phyloP scores from a whole-genome alignment of 2,797 vertebrate genomes.

The Sternotherus odoratus region DNA sequence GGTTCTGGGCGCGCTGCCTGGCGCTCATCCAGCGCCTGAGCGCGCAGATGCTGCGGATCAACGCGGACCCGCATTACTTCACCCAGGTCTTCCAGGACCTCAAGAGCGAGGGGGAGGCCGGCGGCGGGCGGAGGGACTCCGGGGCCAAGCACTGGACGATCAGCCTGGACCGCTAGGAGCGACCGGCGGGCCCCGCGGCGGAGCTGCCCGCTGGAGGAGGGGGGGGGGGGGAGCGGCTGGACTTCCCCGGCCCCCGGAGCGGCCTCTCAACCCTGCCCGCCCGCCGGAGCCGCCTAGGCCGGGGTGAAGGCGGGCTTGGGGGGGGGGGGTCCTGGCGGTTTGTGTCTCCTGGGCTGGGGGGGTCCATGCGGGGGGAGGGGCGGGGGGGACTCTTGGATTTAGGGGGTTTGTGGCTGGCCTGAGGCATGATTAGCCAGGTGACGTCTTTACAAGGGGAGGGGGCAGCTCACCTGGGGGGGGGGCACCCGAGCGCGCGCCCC shows the following conservation, averaged over 20 bases:
- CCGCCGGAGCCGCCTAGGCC: not conserved
- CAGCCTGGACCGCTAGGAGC: conserved; percentile 90
- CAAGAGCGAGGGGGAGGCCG: conserved; percentile 91
- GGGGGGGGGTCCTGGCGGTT: too few relatives aligned
- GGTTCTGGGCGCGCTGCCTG: conserved; percentile 95
- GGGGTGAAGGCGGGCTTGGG: too few relatives aligned
- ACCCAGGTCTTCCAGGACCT: conserved; percentile 98
- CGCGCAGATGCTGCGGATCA: conserved; percentile 95
- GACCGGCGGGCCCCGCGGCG: not conserved
- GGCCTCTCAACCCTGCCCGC: not conserved
- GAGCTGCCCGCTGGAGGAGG: not conserved
- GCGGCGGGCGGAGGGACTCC: conserved; percentile 74
- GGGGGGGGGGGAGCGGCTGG: conserved; percentile 1
- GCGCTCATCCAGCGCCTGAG: conserved; percentile 93
- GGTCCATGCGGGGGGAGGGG: too few relatives aligned
- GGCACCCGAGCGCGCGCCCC: too few relatives aligned
- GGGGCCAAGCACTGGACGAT: conserved; percentile 85
- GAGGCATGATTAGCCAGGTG: not conserved
- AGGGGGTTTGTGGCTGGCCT: not conserved
- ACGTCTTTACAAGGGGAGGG: not conserved
- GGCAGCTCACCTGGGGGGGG: not conserved
- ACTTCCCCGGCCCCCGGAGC: not conserved
- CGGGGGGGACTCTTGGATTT: not conserved
- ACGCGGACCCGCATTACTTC: conserved; percentile 97
- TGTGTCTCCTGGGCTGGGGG: too few relatives aligned